Percentiles rank a stretch among this genome's conserved stretches.
phyloP scores from a whole-genome alignment of 2,797 vertebrate species.

The Caiman crocodilus region DNA sequence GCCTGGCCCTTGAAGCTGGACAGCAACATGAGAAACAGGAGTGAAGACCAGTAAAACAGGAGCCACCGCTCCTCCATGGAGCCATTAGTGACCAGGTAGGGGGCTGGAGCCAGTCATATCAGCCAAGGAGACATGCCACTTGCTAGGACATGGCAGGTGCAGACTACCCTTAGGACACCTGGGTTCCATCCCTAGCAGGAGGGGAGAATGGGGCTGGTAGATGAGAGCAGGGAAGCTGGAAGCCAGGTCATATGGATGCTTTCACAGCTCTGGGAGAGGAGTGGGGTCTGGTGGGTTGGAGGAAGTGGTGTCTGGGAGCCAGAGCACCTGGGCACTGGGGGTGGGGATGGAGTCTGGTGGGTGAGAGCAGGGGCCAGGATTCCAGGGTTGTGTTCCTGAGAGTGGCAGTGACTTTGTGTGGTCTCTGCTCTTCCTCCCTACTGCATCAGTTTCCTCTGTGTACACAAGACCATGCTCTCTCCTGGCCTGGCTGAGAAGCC shows the following conservation, averaged over 20 bases:
- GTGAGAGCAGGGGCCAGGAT: neutral
- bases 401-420: neutral
- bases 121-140: neutral
- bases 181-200: neutral
- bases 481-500: neutral
- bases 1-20: neutral
- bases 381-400: neutral
- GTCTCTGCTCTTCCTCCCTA: neutral
- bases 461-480: neutral
- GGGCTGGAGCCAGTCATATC: neutral
- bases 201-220: neutral
- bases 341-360: no score
- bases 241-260: no score
- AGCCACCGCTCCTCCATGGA: neutral
- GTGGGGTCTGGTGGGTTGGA: neutral
- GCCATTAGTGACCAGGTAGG: neutral
- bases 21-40: neutral
- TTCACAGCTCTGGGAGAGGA: no score
- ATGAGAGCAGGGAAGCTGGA: no score
- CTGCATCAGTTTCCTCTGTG: neutral
- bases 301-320: neutral
- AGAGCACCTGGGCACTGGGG: no score
- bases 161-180: neutral
- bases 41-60: neutral
- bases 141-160: no score